These are phyloP conservation scores for Proterorhinus semilunaris DNA, from an alignment of 2,113 vertebrate species.

Conservation along the genomic window DNA sequence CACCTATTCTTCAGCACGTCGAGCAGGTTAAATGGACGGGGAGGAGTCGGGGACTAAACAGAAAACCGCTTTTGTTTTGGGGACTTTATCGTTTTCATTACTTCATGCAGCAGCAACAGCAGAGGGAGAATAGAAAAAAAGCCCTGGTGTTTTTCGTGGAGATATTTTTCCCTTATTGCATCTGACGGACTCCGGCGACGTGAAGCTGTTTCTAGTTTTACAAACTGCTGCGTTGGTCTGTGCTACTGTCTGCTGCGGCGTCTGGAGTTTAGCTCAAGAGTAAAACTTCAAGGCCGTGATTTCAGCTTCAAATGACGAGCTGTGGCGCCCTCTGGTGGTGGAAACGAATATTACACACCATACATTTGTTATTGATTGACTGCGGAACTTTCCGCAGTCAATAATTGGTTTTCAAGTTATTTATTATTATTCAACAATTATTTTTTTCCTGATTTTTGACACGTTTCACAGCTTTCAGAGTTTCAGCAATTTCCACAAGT, in stretches of 20 bases:
- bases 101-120: constrained; percentile 2
- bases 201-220: constrained; percentile 9
- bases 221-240: neutral
- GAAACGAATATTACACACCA: too few relatives aligned
- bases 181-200: neutral
- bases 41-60: constrained; percentile 29
- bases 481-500: too few relatives aligned
- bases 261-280: constrained; percentile 34
- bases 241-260: constrained; percentile 5
- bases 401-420: too few relatives aligned
- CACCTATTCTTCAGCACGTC: constrained; percentile 30
- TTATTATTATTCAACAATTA: too few relatives aligned
- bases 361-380: too few relatives aligned
- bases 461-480: too few relatives aligned
- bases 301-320: constrained; percentile 5
- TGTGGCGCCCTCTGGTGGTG: constrained; percentile 64
- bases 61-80: constrained; percentile 40
- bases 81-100: constrained; percentile 30
- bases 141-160: neutral
- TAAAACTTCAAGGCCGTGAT: constrained; percentile 16
- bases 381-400: too few relatives aligned
- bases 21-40: constrained; percentile 16
- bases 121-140: neutral
- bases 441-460: too few relatives aligned
- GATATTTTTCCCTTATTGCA: neutral